Base-by-base conservation (phyloP, 2,888 invertebrate genomes). In the Helicoverpa assulta region DNA sequence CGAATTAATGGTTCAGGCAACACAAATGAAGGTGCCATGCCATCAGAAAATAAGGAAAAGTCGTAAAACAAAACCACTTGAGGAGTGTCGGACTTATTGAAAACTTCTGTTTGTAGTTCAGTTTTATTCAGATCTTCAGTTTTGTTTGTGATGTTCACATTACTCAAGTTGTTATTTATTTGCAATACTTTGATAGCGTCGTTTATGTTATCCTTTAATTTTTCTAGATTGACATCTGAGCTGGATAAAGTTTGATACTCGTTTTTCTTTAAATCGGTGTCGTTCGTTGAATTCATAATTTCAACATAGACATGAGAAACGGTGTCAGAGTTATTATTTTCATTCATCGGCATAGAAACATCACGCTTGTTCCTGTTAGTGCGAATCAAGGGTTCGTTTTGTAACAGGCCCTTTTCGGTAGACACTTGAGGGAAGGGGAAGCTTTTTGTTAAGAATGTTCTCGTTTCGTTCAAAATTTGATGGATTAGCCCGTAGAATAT, bases 31-130 rank as follows among this genome's bases (percentile, higher is more conserved):
- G 89, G 90, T 0, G 84, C 85, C 33, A 84, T 43, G 5, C 74
- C 76, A 58, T 89, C 88, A 21, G 89, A 83, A 69, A 90, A 65
- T 10, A 88, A 55, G 12, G 89, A 86, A 61, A 92, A 85, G 66
- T 92, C 92, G 67, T 92, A 91, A 72, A 92, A 86, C 29, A 92
- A 55, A 43, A 92, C 78, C 19, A 91, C 71, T 81, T 89, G 85
- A 18, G 89, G 85, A 10, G 33, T 55, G 37, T 74, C 37, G 21
- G 82, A 73, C 60, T 73, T 78, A 52, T 81, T 78, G 14, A 62
- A 57, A 1, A 21, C 51, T 26, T 67, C 61, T 33, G 53, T 29
- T 52, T 62, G 63, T 37, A 40, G 37, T 54, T 88, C 88, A 47
- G 86, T 77, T 64, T 75, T 83, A 67, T 82, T 82, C 58, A 60